Base-by-base conservation (phyloP, 2,797 vertebrate species). In the Rhinogobio ventralis region DNA sequence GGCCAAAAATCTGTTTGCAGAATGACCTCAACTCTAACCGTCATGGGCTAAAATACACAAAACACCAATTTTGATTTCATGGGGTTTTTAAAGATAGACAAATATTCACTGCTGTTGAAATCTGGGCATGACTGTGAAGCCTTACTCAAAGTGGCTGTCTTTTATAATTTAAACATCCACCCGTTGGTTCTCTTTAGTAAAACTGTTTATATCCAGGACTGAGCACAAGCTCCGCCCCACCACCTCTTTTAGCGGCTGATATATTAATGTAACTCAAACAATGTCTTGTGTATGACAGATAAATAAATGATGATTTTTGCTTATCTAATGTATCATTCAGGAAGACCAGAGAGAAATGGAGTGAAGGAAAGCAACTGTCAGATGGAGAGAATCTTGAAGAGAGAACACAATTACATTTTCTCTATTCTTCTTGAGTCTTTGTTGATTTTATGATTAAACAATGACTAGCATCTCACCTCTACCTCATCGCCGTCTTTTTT, bases 301-400 rank as follows among this genome's bases (percentile, higher is more conserved):
- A 53, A 82, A 82, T 82, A 75, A 82, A 74, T 75, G 9, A 74
- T 46, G 1, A 20, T 46, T 51, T 64, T 74, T 51, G 55, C 81
- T 64, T 25, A 81, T 60, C 51, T 46, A 60, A 45, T 81, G 36
- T 60, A 72, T 82, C 69, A 74, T 82, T 82, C 45, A 73, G 23
- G 14, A 64, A 49, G 39, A 30, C 36, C 10, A 28, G 30, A 30
- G 83, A 66, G 62, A 85, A 85, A 91, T 89, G 90, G 87, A 90
- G 68, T 81, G 67, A 72, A 45, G 39, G 36, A 30, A 23, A 73
- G 60, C 15, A 51, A 55, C 74, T 45, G 73, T 62, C 15, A 82
- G 85, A 87, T 36, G 79, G 55, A 55, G 78, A 71, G n/a, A 82
- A 66, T 55, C 75, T 71, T 33, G 39, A 45, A 57, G 9, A 49